Conservation (phyloP, 2,888 invertebrate species). For the Dorcus parallelipipedus region DNA sequence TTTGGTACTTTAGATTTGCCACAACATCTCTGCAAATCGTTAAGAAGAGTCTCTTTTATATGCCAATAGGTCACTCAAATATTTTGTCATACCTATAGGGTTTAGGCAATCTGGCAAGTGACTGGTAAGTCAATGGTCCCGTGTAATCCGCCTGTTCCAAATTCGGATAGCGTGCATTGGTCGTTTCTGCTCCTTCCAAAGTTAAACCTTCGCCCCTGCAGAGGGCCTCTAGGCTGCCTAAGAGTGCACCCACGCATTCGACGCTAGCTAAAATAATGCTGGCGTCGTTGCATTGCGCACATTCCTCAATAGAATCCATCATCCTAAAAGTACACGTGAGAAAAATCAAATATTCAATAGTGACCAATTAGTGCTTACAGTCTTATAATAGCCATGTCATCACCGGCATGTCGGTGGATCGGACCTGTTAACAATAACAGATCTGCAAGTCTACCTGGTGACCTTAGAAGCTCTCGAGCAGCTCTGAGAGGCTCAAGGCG, state of each 20-base stretch:
- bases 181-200: slow-evolving; percentile 58
- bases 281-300: slow-evolving; percentile 77
- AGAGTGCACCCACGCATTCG: slow-evolving; percentile 77
- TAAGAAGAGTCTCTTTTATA: neutral
- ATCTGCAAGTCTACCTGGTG: slow-evolving; percentile 77
- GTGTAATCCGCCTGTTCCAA: slow-evolving; percentile 76
- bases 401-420: slow-evolving; percentile 63
- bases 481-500: slow-evolving; percentile 82
- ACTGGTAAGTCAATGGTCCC: slow-evolving; percentile 82
- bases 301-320: slow-evolving; percentile 91
- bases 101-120: slow-evolving; percentile 76
- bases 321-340: slow-evolving; percentile 55
- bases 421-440: slow-evolving; percentile 58
- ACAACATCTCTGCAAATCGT: slow-evolving; percentile 60
- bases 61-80: neutral
- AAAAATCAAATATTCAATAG: neutral
- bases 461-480: slow-evolving; percentile 73
- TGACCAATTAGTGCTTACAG: slow-evolving; percentile 55
- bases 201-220: slow-evolving; percentile 71
- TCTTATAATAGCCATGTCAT: slow-evolving; percentile 80
- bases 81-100: slow-evolving; percentile 61
- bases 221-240: slow-evolving; percentile 78
- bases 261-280: slow-evolving; percentile 75
- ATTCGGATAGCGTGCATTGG: slow-evolving; percentile 64
- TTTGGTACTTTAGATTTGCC: slow-evolving; percentile 60